Conservation (phyloP, 2,888 invertebrate species). For the Xestoiulus laeticollis region DNA sequence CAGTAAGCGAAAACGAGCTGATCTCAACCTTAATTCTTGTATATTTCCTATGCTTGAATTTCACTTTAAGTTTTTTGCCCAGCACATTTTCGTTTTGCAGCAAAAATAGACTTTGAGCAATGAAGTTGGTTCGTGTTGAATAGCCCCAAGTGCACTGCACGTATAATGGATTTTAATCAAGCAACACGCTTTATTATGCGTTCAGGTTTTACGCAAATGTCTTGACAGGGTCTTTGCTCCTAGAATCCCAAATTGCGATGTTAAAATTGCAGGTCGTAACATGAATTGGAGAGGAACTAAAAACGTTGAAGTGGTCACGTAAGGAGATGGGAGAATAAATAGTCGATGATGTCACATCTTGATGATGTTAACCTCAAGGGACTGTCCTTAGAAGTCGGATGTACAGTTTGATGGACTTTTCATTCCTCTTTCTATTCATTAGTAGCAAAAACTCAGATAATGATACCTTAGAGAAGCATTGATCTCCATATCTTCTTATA, state of each 20-base stretch:
- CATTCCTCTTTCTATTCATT: too few species aligned
- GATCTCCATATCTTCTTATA: too few species aligned
- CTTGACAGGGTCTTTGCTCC: conserved; percentile 8
- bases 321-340: background rate
- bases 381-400: background rate
- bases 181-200: background rate
- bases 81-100: background rate
- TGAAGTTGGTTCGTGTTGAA: background rate
- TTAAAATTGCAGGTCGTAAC: background rate
- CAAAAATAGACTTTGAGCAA: background rate
- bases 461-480: too few species aligned
- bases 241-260: background rate
- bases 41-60: too few species aligned
- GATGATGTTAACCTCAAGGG: background rate
- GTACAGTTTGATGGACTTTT: too few species aligned
- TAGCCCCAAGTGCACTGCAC: conserved; percentile 11
- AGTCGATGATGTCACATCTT: background rate
- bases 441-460: too few species aligned
- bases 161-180: conserved; percentile 30
- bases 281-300: background rate
- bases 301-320: background rate
- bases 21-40: too few species aligned
- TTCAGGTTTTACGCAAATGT: conserved; percentile 6
- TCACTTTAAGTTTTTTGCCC: too few species aligned
- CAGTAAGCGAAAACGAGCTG: too few species aligned